Base-by-base conservation (phyloP, 2,888 invertebrate species). In the Caenorhabditis sp. region DNA sequence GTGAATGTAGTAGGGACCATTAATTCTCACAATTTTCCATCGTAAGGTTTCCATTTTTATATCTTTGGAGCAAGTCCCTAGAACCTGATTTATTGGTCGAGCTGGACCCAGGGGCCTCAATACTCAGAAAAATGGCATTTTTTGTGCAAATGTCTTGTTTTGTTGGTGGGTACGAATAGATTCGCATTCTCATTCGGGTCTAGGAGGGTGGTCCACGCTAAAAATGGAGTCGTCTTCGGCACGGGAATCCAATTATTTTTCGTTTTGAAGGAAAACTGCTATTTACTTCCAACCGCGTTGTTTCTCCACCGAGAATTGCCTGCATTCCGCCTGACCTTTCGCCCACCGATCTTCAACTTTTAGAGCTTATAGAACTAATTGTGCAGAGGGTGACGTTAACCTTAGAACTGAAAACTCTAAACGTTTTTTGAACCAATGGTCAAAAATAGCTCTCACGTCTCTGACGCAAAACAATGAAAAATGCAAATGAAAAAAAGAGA, bases 251-350 rank as follows among this genome's bases (percentile, higher is more conserved):
- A 67, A 76, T 76, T 76, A 76, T 61, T 67, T 67, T 55, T 61
- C 67, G 60, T 67, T 76, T 76, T 76, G 32, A 61, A 40, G 32
- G 55, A 40, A 76, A 76, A 76, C 76, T n/a, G 67, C 44, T 67
- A 60, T 60, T 74, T 74, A 65, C 74, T 76, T 74, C 76, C 74
- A 53, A 53, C 47, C 32, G 40, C 40, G 67, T 76, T 76, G 74
- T 74, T 74, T 74, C 72, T 64, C 44, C 47, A 26, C 37, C 55
- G 55, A 47, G 50, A 72, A 72, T 72, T 72, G 74, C 37, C 37
- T n/a, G n/a, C n/a, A n/a, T n/a, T 24, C 35, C 47, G n/a, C 15
- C 28, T 65, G 74, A 58, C 55, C 74, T 64, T 74, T 65, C 65
- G 56, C 65, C 35, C 64, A 18, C 20, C 58, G 58, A 13, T 44